phyloP scores from a whole-genome alignment of 2,797 vertebrate species.

The Onychomys torridus region DNA sequence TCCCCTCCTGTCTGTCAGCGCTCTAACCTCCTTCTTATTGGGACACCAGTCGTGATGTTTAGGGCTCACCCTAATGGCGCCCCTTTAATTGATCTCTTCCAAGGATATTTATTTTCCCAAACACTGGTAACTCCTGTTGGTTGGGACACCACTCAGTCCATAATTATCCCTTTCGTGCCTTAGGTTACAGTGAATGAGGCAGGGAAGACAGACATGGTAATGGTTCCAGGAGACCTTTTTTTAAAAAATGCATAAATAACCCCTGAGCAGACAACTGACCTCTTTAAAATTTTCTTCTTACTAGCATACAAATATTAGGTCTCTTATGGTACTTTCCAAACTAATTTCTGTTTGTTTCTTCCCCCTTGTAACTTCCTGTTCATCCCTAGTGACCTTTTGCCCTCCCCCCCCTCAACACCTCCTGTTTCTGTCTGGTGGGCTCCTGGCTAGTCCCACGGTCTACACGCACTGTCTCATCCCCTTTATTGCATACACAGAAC shows the following conservation, averaged over 20 bases:
- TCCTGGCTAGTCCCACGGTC: not conserved
- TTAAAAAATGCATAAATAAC: not conserved
- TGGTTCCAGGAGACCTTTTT: not conserved
- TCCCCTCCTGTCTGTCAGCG: not conserved
- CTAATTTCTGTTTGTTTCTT: not conserved
- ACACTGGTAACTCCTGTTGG: not conserved
- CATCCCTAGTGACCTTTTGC: not conserved
- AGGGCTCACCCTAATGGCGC: not conserved
- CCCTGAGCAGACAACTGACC: not conserved
- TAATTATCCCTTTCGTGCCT: not conserved
- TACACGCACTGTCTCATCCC: not conserved
- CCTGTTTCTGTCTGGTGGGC: not conserved
- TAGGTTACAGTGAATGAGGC: not conserved
- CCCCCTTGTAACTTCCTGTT: not conserved
- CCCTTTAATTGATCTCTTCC: not conserved
- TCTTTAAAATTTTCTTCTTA: not conserved
- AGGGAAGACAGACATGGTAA: not conserved
- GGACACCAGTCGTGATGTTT: not conserved
- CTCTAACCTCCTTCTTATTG: not conserved
- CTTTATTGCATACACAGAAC: not conserved
- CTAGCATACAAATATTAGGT: not conserved
- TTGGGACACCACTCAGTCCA: rapidly evolving
- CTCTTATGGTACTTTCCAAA: not conserved
- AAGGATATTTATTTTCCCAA: not conserved
- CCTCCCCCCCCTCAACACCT: not conserved